Evolutionary conservation across 2,113 vertebrate species (phyloP).

Genomic region (Mastomys natalensis): DNA sequence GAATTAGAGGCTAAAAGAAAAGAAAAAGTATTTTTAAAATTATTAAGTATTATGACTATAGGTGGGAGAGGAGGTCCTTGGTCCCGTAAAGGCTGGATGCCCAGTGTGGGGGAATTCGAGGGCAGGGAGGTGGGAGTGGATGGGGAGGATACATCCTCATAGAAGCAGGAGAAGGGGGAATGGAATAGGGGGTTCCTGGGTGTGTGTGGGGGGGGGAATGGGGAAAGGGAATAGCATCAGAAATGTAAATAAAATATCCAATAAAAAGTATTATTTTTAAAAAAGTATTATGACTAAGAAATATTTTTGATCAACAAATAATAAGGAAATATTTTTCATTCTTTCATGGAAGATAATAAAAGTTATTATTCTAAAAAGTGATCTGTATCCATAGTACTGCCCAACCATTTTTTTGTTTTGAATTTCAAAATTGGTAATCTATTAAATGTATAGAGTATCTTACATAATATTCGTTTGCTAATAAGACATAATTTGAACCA

Average conservation of each 20-base stretch:
- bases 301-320: slow-evolving; percentile 10
- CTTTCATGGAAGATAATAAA: background rate
- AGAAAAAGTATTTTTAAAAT: background rate
- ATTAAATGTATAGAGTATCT: background rate
- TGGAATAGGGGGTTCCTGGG: no score
- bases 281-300: background rate
- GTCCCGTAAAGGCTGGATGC: no score
- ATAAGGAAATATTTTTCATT: background rate
- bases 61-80: no score
- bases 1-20: slow-evolving; percentile 30
- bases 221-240: no score
- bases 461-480: background rate
- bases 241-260: no score
- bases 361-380: slow-evolving; percentile 20
- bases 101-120: no score
- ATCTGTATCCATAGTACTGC: background rate
- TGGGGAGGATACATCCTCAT: no score
- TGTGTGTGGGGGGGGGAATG: no score
- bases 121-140: no score
- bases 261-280: background rate
- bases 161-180: no score
- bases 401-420: slow-evolving; percentile 32
- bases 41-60: background rate
- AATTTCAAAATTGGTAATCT: background rate
- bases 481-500: background rate